Evolutionary conservation across 2,113 vertebrate genomes (phyloP), one percentile per base, ranked within the genome.

Genomic region (Garra rufa): DNA sequence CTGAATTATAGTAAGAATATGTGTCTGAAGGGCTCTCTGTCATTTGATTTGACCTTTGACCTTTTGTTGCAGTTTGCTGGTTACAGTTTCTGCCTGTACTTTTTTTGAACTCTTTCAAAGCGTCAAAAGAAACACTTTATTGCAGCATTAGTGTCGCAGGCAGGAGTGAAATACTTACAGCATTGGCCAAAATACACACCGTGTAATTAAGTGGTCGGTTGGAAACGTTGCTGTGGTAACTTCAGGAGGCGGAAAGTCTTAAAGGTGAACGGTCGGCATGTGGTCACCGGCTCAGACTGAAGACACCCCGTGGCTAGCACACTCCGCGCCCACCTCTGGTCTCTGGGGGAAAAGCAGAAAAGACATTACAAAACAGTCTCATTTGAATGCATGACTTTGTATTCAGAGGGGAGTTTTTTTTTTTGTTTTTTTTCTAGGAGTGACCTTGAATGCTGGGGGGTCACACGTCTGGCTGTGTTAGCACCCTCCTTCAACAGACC

Each of bases 221-320:
- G 75, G 84, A 84, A 83, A 57, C 15, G 84, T 89, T 88, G 85
- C 89, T 65, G 85, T 83, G 82, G 87, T 59, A 86, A 89, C 80
- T 65, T 77, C 84, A 85, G 48, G 79, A 80, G 85, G 79, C 70
- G 79, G 87, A 78, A 87, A 83, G 84, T 81, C 85, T 86, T 57
- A 71, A 83, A 81, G 83, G 85, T 80, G 50, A 80, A 41, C 30
- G 74, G 88, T 88, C 70, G 69, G 71, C 81, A 28, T 30, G 75
- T 76, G 59, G 65, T 50, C 74, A 55, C 57, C 48, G 52, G 30
- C 34, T 61, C 65, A 65, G 55, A 70, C 80, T 74, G 75, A 48
- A 61, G 86, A 46, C 78, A 50, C 84, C 81, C 85, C 1, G 48
- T 50, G 44, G 84, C 44, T 75, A 34, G 63, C 48, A 21, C 38